Base-by-base conservation (phyloP, 2,113 vertebrate species). In the Martes martes region DNA sequence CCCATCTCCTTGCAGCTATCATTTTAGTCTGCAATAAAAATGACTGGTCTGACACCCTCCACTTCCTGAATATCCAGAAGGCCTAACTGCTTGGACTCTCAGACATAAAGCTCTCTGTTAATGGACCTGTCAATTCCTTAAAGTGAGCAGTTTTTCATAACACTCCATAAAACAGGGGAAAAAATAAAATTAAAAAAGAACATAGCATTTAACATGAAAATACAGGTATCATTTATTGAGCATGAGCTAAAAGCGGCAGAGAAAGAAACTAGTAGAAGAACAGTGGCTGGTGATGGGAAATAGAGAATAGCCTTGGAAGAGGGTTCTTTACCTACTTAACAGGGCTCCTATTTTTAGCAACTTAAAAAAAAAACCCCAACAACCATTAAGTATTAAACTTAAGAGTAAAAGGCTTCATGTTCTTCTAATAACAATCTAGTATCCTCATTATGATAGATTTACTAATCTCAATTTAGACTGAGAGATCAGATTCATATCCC, bases 51-150 rank as follows among this genome's bases (percentile, higher is more conserved):
- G 96, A 96, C 97, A 96, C 96, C 95, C 96, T 97, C 88, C 47
- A 94, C 96, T 97, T 98, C 98, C 97, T 95, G 97, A 95, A 95
- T 92, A 97, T 94, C 96, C 97, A 97, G 89, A 97, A 96, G 96
- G 80, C 96, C 97, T 97, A 96, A 92, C 95, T 96, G 96, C 95
- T 57, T 67, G 67, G 92, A 97, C 88, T 95, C 92, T 92, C 88
- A 92, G 96, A 95, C 96, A 97, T 96, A 97, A 98, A 98, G 92
- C 76, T 98, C 90, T 92, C 95, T 89, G 96, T 96, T 98, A 98
- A 97, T 96, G 96, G 97, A 96, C 97, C 97, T 97, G 97, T 97
- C 97, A 97, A 86, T 98, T 98, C 96, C 94, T 95, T 97, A 96
- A 98, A 98, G 94, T 97, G 97, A 96, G 81, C 81, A 95, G 97